These are phyloP conservation scores for Mesorhabditis sp. DNA, from an alignment of 2,888 invertebrate genomes.

Conservation along the genomic window DNA sequence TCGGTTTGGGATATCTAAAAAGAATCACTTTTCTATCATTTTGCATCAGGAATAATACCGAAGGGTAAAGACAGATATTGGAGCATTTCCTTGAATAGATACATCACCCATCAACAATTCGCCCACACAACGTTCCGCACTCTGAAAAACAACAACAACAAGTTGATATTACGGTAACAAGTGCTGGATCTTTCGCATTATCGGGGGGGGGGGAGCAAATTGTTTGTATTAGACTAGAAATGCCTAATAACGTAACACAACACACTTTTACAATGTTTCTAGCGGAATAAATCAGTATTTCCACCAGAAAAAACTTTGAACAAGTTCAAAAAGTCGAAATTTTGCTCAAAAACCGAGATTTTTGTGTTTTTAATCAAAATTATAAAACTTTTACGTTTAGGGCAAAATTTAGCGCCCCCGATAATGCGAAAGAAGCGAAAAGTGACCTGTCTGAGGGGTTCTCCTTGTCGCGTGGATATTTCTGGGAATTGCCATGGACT, in stretches of 20 bases:
- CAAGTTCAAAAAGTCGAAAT: no score
- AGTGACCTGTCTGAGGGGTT: constrained; percentile 41
- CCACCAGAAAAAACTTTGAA: no score
- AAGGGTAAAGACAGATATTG: constrained; percentile 38
- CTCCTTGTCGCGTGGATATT: constrained; percentile 36
- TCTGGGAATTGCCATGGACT: constrained; percentile 54
- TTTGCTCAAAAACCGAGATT: no score
- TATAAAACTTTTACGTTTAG: no score
- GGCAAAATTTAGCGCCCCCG: no score
- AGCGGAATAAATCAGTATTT: no score
- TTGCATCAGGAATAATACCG: constrained; percentile 19
- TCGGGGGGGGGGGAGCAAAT: background rate
- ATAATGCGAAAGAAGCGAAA: no score
- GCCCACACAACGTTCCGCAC: constrained; percentile 43
- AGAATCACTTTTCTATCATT: constrained; percentile 3
- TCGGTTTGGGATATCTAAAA: constrained; percentile 28
- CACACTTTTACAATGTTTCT: no score
- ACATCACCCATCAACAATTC: constrained; percentile 29
- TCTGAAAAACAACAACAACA: constrained; percentile 32
- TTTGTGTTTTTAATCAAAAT: no score
- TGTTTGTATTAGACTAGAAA: no score
- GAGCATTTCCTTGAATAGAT: constrained; percentile 47
- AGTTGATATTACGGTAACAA: constrained; percentile 6
- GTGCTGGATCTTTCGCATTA: background rate
- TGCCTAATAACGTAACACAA: no score